A percentile compares a stretch with the other conserved stretches of the same genome.
phyloP scores from a whole-genome alignment of 1,140 invertebrate genomes.

The Macrobrachium rosenbergii region DNA sequence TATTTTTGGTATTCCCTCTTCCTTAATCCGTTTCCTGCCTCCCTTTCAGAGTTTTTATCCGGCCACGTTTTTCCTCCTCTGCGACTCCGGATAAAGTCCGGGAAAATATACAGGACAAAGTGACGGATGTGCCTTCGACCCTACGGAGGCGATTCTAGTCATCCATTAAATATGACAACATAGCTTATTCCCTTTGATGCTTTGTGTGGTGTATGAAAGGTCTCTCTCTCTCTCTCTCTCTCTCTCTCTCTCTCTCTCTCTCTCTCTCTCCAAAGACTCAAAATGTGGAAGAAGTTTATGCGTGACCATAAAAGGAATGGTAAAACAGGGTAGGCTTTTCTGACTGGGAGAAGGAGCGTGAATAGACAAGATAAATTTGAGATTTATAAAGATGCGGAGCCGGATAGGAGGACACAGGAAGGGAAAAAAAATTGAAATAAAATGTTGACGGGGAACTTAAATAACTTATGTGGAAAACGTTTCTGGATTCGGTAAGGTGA shows the following conservation, averaged over 20 bases:
- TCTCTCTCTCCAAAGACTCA: constrained; percentile 18
- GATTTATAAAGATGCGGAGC: too few relatives aligned
- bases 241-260: constrained; percentile 37
- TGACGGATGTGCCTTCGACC: neutral
- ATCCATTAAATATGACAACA: constrained; percentile 49
- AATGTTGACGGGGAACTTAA: too few relatives aligned
- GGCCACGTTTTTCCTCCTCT: neutral
- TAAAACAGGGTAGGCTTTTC: too few relatives aligned
- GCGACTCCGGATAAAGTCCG: neutral
- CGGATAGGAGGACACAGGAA: too few relatives aligned
- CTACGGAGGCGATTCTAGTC: constrained; percentile 18
- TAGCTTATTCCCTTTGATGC: constrained; percentile 45
- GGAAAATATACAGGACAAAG: neutral
- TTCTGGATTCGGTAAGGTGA: too few relatives aligned
- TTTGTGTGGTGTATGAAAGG: constrained; percentile 13
- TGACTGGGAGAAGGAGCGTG: too few relatives aligned
- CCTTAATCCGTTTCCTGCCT: neutral
- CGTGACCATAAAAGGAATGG: too few relatives aligned
- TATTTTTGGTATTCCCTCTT: neutral
- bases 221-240: constrained; percentile 36
- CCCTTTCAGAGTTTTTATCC: neutral
- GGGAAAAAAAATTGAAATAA: too few relatives aligned
- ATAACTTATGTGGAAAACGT: too few relatives aligned
- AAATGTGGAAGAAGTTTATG: too few relatives aligned
- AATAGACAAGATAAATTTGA: too few relatives aligned